These are phyloP conservation scores for Catalaphyllia jardinei DNA, from an alignment of 64 coral and sea anemone genomes.

Conservation along the genomic window DNA sequence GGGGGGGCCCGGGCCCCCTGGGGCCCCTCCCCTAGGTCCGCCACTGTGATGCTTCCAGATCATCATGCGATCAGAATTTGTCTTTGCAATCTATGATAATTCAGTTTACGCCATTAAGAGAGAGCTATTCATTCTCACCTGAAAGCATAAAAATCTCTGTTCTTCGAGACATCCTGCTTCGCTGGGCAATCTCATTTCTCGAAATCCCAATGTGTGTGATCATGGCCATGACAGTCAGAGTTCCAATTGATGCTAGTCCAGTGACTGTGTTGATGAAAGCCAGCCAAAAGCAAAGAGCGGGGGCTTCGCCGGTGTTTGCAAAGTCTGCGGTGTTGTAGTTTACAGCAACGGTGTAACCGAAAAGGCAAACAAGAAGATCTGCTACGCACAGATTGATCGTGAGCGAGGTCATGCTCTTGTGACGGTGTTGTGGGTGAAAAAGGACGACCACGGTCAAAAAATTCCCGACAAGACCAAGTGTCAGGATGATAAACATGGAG, in stretches of 20 bases:
- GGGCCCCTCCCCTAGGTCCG: too few species aligned
- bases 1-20: too few species aligned
- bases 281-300: slow-evolving; percentile 60
- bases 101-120: background rate
- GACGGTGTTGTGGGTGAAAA: slow-evolving; percentile 44
- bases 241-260: slow-evolving; percentile 68
- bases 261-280: slow-evolving; percentile 83
- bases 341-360: slow-evolving; percentile 35
- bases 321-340: slow-evolving; percentile 56
- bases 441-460: slow-evolving; percentile 36
- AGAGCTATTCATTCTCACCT: background rate
- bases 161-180: background rate
- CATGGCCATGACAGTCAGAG: slow-evolving; percentile 58
- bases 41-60: too few species aligned
- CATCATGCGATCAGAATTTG: too few species aligned
- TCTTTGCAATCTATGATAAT: too few species aligned
- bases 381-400: slow-evolving; percentile 58
- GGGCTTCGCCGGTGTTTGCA: background rate
- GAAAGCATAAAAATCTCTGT: background rate
- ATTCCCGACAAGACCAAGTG: slow-evolving; percentile 49
- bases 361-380: slow-evolving; percentile 19
- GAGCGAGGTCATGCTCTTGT: slow-evolving; percentile 36
- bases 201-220: slow-evolving; percentile 59
- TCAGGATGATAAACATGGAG: slow-evolving; percentile 56
- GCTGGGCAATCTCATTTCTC: background rate